Conservation (phyloP, 1,140 invertebrate species). For the Formica selysi region DNA sequence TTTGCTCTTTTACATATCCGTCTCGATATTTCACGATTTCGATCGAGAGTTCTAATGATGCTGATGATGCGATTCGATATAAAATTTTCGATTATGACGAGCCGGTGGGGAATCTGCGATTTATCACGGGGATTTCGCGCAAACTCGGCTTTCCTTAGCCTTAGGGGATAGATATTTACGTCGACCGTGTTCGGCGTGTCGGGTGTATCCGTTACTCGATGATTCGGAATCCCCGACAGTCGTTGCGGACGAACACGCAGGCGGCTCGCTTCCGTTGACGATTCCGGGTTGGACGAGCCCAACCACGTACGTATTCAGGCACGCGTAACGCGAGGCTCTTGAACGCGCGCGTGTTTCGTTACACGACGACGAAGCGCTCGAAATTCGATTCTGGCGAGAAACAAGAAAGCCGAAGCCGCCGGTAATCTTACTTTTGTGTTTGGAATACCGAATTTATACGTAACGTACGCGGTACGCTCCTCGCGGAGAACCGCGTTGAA, state of each 20-base stretch:
- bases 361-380: conserved; percentile 73
- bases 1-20: no score
- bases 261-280: conserved; percentile 50
- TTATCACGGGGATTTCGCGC: conserved; percentile 66
- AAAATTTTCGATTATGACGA: conserved; percentile 18
- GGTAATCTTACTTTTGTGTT: conserved; percentile 72
- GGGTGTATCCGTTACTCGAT: conserved; percentile 38
- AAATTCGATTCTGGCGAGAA: conserved; percentile 75
- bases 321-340: conserved; percentile 73
- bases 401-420: conserved; percentile 71
- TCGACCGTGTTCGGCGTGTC: conserved; percentile 40
- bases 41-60: no score
- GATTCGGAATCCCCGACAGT: conserved; percentile 62
- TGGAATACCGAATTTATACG: conserved; percentile 72
- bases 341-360: conserved; percentile 73
- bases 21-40: no score
- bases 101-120: conserved; percentile 72
- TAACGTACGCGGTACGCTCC: conserved; percentile 44
- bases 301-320: conserved; percentile 71
- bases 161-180: neutral
- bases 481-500: conserved; percentile 11
- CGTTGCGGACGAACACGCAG: conserved; percentile 43
- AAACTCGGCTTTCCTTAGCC: conserved; percentile 41
- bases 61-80: no score
- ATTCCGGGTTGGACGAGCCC: conserved; percentile 47